A percentile compares a stretch with the other conserved stretches of the same genome.
phyloP scores from a whole-genome alignment of 2,888 invertebrate genomes.

The Rhodophaea formosa region DNA sequence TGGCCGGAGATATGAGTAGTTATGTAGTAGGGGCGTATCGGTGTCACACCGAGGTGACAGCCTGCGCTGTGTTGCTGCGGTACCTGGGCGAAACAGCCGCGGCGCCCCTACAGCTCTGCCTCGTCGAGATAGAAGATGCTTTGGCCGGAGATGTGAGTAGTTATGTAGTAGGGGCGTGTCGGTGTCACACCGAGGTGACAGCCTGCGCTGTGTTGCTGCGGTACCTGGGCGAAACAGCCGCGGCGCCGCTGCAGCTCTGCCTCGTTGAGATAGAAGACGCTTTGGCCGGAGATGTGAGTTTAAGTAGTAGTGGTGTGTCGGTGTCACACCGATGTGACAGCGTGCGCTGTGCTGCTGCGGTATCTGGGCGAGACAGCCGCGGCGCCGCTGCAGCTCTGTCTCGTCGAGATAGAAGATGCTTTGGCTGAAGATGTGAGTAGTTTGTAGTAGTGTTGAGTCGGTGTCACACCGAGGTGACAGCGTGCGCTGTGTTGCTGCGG shows the following conservation, averaged over 20 bases:
- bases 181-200: constrained; percentile 61
- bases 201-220: constrained; percentile 87
- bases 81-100: constrained; percentile 94
- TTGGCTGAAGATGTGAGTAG: constrained; percentile 87
- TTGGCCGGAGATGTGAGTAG: constrained; percentile 87
- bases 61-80: constrained; percentile 85
- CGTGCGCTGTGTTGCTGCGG: constrained; percentile 85
- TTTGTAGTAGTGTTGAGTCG: background rate
- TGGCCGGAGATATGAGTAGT: constrained; percentile 86
- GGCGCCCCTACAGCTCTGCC: constrained; percentile 90
- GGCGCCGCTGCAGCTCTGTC: constrained; percentile 90
- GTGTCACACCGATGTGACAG: constrained; percentile 69
- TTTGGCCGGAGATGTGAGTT: constrained; percentile 87
- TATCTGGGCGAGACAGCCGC: constrained; percentile 94
- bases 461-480: constrained; percentile 69
- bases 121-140: constrained; percentile 91
- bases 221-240: constrained; percentile 92
- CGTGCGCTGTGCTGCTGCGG: constrained; percentile 85
- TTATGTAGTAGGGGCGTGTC: background rate
- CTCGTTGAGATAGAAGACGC: constrained; percentile 92
- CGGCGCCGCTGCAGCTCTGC: constrained; percentile 90
- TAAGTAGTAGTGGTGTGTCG: background rate
- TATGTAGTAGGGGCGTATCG: background rate
- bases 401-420: constrained; percentile 91
- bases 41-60: constrained; percentile 69